Evolutionary conservation across 1,140 invertebrate species (phyloP), one percentile per base, ranked within the genome.

Genomic region (Listronotus bonariensis): DNA sequence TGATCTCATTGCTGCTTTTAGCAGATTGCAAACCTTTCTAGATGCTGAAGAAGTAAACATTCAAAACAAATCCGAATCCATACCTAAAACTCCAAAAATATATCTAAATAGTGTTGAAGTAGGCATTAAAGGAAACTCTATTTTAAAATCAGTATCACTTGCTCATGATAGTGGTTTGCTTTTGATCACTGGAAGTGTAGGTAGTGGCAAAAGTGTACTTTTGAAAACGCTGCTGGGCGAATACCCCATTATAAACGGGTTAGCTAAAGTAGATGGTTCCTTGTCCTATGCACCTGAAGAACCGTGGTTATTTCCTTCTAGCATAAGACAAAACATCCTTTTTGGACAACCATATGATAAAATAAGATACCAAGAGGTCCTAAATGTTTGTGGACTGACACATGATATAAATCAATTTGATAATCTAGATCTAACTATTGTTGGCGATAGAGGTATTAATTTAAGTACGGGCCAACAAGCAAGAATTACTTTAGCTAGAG

Each of bases 381-480:
- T 72, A 10, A 42, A 60, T 5, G 49, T 69, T 0, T 72, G 71
- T 20, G 71, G 55, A 14, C 40, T 72, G 14, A 62, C 51, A 15
- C 18, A 57, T n/a, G 71, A 72, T 40, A 40, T 72, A 12, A 65
- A 60, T 38, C 58, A 52, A 10, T 67, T 72, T 38, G 48, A 60
- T 20, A 52, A 59, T 1, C 87, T 89, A 15, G 92, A 95, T 71
- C 81, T 85, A 67, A 93, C 92, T 0, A 78, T 92, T 12, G 88
- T 95, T 3, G 92, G 91, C 34, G 92, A 96, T 72, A 83, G 87
- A 77, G 93, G 92, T 53, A 83, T 87, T 7, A 87, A 86, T 26
- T 77, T 93, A 3, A 92, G 89, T 69, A 92, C 91, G 32, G 92
- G 96, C 45, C 96, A 98, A 79, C 89, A 92, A 71, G 93, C 95